Base-by-base conservation (phyloP, 2,113 vertebrate species). In the Psilopsiagon aymara region DNA sequence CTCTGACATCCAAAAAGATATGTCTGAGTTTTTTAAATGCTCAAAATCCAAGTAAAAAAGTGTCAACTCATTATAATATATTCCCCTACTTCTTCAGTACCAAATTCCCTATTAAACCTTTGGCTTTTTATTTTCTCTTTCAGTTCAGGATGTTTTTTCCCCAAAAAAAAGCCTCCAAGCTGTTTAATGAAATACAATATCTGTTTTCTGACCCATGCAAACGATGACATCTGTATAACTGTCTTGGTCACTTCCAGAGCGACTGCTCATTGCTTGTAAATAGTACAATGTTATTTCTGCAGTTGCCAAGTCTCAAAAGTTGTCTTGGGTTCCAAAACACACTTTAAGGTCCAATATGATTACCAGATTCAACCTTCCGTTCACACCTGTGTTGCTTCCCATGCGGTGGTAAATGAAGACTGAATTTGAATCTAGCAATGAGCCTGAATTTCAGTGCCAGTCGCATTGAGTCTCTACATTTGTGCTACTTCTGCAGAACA, bases 181-280 rank as follows among this genome's bases (percentile, higher is more conserved):
- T 63, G 60, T 67, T 89, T 89, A 41, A 95, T 39, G 21, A 74
- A 59, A 59, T 64, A 81, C 37, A 90, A 11, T 57, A 96, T 76
- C 86, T 76, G 69, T 73, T 89, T 91, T 73, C 52, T 82, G 83
- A 89, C 81, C 83, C 62, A 31, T 63, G 60, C 73, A 84, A 90
- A 88, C 0, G 3, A 31, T 76, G 60, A 75, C 2, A 0, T 88
- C 77, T 60, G 23, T 86, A 4, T 25, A 88, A 52, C 0, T 0
- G 37, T 57, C 44, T 88, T 82, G 35, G 52, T 91, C 81, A 52
- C 80, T 66, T 86, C 83, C 70, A 92, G 52, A 86, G 43, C 0
- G 1, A 88, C 35, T 83, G 76, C 52, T 78, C 80, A n/a, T 2
- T 0, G 57, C 52, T 73, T 82, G 53, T 47, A 95, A 64, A 70